Evolutionary conservation across 2,797 vertebrate genomes (phyloP).

Genomic region (Valencia hispanica): DNA sequence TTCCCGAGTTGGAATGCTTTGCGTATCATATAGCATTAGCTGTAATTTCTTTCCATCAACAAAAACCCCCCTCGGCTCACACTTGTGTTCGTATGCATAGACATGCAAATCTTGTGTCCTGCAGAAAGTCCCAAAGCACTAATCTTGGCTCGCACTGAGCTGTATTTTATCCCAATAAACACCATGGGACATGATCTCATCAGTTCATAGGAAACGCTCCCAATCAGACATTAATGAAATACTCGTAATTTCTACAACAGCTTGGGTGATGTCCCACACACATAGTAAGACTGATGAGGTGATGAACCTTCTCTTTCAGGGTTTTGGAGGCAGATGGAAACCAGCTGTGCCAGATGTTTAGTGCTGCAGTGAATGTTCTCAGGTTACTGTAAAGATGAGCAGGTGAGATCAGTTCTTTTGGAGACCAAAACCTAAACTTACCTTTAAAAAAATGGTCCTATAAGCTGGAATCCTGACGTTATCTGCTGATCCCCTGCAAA

Average conservation of each 20-base stretch:
- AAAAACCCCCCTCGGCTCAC: conserved; percentile 1
- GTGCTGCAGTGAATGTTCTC: not conserved
- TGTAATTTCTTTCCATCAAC: not conserved
- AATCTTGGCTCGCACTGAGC: conserved; percentile 33
- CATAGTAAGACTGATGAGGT: conserved; percentile 26
- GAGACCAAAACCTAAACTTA: not conserved
- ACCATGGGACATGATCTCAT: conserved; percentile 67
- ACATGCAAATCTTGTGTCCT: conserved; percentile 13
- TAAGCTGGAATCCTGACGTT: not conserved
- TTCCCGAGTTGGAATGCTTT: conserved; percentile 18
- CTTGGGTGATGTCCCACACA: conserved; percentile 13
- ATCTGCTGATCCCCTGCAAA: not conserved
- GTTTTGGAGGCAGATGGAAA: conserved; percentile 6
- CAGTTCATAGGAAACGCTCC: conserved; percentile 48
- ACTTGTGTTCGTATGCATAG: conserved; percentile 19
- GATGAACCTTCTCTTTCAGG: conserved; percentile 25
- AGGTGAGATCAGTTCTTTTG: not conserved
- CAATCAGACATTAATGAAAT: conserved; percentile 59
- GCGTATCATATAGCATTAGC: conserved; percentile 15
- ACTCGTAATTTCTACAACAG: conserved; percentile 28
- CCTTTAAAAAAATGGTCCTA: not conserved
- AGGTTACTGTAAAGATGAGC: conserved; percentile 8
- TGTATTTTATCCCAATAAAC: conserved; percentile 54
- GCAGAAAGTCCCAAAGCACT: conserved; percentile 47
- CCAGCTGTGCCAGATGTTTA: conserved; percentile 3